These are phyloP conservation scores for Drosophila flavopinicola DNA, from an alignment of 2,888 invertebrate species.

Conservation along the genomic window DNA sequence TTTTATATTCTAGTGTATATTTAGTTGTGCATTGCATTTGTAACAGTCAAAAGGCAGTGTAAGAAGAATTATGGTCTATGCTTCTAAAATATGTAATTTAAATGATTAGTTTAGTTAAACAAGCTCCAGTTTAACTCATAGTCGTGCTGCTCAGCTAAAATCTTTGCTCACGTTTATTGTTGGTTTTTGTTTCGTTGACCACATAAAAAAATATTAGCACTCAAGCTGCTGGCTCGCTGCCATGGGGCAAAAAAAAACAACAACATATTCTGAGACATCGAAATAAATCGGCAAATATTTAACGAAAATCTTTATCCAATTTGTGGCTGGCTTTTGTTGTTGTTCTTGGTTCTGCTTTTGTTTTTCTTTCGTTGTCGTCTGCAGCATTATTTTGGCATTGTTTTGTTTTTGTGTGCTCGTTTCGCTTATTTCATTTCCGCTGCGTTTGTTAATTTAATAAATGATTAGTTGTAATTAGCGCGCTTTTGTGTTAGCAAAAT, in stretches of 20 bases:
- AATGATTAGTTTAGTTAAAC: not conserved
- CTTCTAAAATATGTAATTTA: too few relatives aligned
- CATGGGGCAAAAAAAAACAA: slow-evolving; percentile 24
- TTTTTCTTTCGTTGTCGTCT: slow-evolving; percentile 33
- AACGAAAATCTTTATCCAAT: slow-evolving; percentile 31
- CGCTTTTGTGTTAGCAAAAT: slow-evolving; percentile 11
- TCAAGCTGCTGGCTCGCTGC: slow-evolving; percentile 38
- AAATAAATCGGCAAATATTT: slow-evolving; percentile 46
- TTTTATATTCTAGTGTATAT: too few relatives aligned
- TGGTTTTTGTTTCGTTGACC: slow-evolving; percentile 9
- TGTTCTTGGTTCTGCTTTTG: not conserved
- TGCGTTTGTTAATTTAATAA: slow-evolving; percentile 51
- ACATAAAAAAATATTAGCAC: slow-evolving; percentile 26
- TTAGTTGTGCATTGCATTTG: not conserved
- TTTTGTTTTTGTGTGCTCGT: not conserved
- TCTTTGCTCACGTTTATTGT: not conserved
- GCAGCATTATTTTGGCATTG: slow-evolving; percentile 13
- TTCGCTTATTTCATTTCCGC: slow-evolving; percentile 37
- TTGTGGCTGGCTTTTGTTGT: slow-evolving; percentile 19
- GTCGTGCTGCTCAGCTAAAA: not conserved
- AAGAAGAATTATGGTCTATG: too few relatives aligned
- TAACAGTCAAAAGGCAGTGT: not conserved
- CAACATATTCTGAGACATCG: slow-evolving; percentile 13
- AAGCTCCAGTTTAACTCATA: slow-evolving; percentile 2
- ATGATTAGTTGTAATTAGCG: slow-evolving; percentile 66